Evolutionary conservation across 1,140 invertebrate species (phyloP).

Genomic region (Drosophila lacteicornis): DNA sequence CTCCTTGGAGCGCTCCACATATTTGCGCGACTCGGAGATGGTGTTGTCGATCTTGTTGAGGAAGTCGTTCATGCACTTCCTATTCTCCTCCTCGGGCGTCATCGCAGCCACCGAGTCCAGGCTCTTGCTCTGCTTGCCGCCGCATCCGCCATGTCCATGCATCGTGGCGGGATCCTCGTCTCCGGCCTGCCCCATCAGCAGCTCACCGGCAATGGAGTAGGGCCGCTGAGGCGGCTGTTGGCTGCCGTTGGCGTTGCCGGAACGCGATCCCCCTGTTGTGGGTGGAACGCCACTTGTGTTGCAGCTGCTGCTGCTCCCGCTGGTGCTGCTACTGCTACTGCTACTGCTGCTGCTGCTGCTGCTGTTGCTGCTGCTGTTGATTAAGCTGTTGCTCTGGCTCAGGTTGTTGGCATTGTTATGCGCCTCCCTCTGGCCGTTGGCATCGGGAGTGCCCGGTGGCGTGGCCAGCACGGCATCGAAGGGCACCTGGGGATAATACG

Average conservation of each 20-base stretch:
- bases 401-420: conserved; percentile 69
- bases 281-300: conserved; percentile 53
- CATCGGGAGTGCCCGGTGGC: conserved; percentile 67
- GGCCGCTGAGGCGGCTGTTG: conserved; percentile 59
- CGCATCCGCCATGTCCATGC: conserved; percentile 58
- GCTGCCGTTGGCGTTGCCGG: conserved; percentile 28
- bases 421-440: conserved; percentile 63
- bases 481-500: conserved; percentile 86
- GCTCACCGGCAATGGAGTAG: conserved; percentile 86
- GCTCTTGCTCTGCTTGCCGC: conserved; percentile 84
- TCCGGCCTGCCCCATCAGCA: conserved; percentile 62
- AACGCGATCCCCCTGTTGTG: conserved; percentile 35
- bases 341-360: conserved; percentile 68
- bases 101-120: conserved; percentile 85
- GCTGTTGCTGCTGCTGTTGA: conserved; percentile 52
- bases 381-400: conserved; percentile 53
- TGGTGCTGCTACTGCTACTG: conserved; percentile 55
- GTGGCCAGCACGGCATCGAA: conserved; percentile 59
- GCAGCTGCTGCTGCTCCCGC: conserved; percentile 64
- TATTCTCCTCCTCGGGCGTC: conserved; percentile 89
- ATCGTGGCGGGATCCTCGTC: conserved; percentile 69
- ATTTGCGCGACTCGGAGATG: conserved; percentile 93
- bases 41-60: conserved; percentile 94
- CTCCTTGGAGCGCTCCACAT: conserved; percentile 92
- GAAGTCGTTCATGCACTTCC: conserved; percentile 90